These are phyloP conservation scores for Phataginus tricuspis DNA, from an alignment of 2,797 vertebrate genomes.

Conservation along the genomic window DNA sequence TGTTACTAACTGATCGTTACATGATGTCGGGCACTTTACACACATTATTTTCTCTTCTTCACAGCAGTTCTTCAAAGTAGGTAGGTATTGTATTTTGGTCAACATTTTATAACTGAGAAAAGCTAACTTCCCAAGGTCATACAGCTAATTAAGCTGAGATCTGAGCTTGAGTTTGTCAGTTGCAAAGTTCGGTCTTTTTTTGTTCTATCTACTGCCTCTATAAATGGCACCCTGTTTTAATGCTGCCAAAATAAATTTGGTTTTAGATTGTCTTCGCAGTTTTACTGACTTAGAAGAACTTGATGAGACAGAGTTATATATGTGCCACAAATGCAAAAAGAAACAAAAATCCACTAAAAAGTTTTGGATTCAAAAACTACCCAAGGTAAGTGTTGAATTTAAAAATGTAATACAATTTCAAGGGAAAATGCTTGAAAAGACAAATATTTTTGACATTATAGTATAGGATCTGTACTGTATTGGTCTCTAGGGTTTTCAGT, in stretches of 20 bases:
- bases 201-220: not conserved
- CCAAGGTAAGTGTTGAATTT: conserved; percentile 89
- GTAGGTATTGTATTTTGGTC: not conserved
- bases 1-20: not conserved
- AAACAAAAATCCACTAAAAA: conserved; percentile 99
- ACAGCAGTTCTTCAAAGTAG: not conserved
- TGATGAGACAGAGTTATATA: conserved; percentile 98
- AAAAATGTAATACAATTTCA: not conserved
- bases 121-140: not conserved
- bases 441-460: not conserved
- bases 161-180: not conserved
- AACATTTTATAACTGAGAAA: not conserved
- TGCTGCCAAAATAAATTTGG: not conserved
- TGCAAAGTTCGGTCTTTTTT: not conserved
- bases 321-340: conserved; percentile 99
- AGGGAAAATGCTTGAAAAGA: not conserved
- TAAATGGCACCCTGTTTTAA: conserved; percentile 14
- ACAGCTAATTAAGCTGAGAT: not conserved
- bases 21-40: not conserved
- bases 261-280: conserved; percentile 95
- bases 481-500: not conserved
- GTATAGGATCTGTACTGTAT: not conserved
- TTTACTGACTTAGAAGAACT: conserved; percentile 99
- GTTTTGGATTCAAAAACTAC: conserved; percentile 99
- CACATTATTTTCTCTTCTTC: not conserved